Conservation (phyloP, 2,888 invertebrate genomes). For the Oegoconia quadripuncta region DNA sequence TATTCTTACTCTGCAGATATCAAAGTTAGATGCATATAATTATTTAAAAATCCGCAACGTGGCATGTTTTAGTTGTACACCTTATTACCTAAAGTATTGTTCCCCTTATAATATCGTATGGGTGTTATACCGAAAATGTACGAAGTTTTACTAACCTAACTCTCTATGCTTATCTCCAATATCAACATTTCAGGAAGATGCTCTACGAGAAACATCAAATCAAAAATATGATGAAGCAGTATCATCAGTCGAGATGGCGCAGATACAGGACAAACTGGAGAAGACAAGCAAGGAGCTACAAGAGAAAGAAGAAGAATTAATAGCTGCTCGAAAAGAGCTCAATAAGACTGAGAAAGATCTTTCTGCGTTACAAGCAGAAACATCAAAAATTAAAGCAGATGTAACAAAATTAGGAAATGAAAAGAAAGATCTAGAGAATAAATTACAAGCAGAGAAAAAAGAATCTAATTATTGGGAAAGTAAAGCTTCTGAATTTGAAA, state of each 20-base stretch:
- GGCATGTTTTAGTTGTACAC: too few species aligned
- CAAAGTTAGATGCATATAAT: too few species aligned
- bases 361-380: slow-evolving; percentile 58
- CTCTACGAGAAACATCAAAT: slow-evolving; percentile 61
- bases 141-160: too few species aligned
- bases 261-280: slow-evolving; percentile 68
- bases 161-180: too few species aligned
- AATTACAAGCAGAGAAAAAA: slow-evolving; percentile 79
- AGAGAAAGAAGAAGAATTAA: slow-evolving; percentile 58
- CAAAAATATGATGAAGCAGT: slow-evolving; percentile 70
- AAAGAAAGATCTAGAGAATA: slow-evolving; percentile 82
- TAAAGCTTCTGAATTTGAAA: slow-evolving; percentile 80
- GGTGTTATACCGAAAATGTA: too few species aligned
- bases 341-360: slow-evolving; percentile 70
- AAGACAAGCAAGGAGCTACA: slow-evolving; percentile 49
- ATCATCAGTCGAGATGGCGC: slow-evolving; percentile 69
- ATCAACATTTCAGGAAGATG: slow-evolving; percentile 50
- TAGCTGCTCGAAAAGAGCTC: slow-evolving; percentile 47
- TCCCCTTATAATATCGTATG: too few species aligned
- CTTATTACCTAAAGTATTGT: too few species aligned
- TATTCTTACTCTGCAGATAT: too few species aligned
- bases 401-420: slow-evolving; percentile 65
- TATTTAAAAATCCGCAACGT: too few species aligned
- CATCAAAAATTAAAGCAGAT: slow-evolving; percentile 60
- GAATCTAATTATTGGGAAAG: slow-evolving; percentile 82